Evolutionary conservation across 2,797 vertebrate species (phyloP), one percentile per base, ranked within the genome.

Genomic region (Dermochelys coriacea): DNA sequence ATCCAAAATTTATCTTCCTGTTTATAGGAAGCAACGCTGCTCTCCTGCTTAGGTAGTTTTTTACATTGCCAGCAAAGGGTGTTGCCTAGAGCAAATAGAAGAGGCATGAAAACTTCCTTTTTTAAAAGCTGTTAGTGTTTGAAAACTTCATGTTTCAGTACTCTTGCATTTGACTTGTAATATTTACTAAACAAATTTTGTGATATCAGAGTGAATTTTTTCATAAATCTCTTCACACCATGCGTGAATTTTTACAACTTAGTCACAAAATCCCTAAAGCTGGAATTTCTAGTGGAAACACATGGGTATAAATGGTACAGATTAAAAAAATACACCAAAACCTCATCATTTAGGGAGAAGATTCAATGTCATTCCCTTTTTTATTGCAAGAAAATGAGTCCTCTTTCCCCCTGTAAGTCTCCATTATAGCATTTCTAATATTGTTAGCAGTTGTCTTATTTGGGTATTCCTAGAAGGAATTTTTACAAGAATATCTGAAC

Each of bases 41-140:
- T 31, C 82, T 93, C 81, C 89, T 75, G 11, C 91, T 87, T 85
- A 78, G 19, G 14, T 87, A 6, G 12, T 68, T 94, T 75, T 85
- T 89, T 57, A 19, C 81, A 4, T 90, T 85, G 84, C 80, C 79
- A 45, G 27, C 21, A 5, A 6, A 83, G 89, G 31, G 61, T 89
- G 51, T 80, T 93, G 54, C 19, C 68, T 82, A 49, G 51, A 82
- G 71, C 34, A 18, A 79, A 37, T 52, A 89, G 71, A 49, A 82
- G 41, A 34, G 2, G 34, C 71, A 87, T 29, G 45, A 51, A 87
- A 78, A 18, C 77, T 57, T 50, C 45, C 27, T 41, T 88, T 52
- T 16, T 7, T 5, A 78, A 84, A 80, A 84, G 19, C 52, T 86
- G 0, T 4, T n/a, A 1, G 18, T 89, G 61, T 37, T 84, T 3